A percentile compares a stretch with the other conserved stretches of the same genome.
These are phyloP conservation scores for Zoroaster sp. DNA, from an alignment of 53 echinoderm and acorn worm genomes.

Conservation along the genomic window DNA sequence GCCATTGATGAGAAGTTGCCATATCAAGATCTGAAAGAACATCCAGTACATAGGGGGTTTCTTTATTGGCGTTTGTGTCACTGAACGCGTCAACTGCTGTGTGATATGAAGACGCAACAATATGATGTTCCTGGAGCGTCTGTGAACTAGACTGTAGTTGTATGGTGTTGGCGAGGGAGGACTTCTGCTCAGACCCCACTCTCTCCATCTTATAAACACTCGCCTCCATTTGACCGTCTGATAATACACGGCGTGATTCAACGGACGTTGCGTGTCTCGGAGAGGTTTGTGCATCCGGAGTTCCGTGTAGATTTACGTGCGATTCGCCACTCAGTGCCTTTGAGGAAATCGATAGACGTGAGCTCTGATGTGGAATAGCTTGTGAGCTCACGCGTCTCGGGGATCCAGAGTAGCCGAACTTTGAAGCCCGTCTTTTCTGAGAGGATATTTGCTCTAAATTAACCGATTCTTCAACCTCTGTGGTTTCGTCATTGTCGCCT, in stretches of 20 bases:
- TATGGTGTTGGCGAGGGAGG: background rate
- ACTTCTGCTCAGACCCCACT: background rate
- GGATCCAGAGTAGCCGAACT: slow-evolving; percentile 42
- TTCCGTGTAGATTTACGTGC: background rate
- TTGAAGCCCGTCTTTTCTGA: background rate
- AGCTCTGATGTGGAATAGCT: background rate
- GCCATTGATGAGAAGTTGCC: background rate
- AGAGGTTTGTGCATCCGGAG: background rate
- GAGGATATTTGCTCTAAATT: background rate
- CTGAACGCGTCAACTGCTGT: background rate
- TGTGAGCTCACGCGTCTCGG: background rate
- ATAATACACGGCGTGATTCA: background rate
- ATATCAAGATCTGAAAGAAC: background rate
- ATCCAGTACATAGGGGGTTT: background rate
- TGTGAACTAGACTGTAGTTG: background rate
- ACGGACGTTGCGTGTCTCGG: background rate
- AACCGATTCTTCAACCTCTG: background rate
- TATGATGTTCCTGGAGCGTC: background rate
- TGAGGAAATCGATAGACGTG: background rate
- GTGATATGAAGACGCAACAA: slow-evolving; percentile 10
- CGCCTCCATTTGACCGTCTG: background rate
- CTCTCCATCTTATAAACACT: slow-evolving; percentile 2
- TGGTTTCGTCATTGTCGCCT: no score
- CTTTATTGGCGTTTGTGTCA: background rate
- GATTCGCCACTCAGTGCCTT: background rate